These are phyloP conservation scores for Sepiola atlantica DNA, from an alignment of 2,888 invertebrate genomes.

Conservation along the genomic window DNA sequence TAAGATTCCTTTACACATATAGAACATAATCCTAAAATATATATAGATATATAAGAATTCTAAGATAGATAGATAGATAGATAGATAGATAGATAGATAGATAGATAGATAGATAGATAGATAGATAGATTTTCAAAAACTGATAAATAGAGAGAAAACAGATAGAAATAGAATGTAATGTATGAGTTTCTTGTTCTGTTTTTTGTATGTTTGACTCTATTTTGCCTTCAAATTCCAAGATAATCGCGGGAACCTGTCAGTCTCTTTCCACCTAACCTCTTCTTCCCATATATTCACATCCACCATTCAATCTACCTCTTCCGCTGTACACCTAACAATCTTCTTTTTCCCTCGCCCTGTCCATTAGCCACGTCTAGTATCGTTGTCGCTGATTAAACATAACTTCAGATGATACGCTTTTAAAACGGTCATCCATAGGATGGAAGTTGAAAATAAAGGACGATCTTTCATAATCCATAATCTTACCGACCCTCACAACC, in stretches of 20 bases:
- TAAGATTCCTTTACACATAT: too few species aligned
- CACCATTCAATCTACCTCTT: neutral
- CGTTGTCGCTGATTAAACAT: neutral
- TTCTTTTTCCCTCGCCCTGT: neutral
- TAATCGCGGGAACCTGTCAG: neutral
- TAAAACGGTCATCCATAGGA: neutral
- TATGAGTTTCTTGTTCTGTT: neutral
- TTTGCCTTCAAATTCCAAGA: neutral
- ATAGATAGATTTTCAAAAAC: too few species aligned
- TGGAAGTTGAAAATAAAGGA: neutral
- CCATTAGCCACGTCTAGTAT: neutral
- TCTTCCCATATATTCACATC: too few species aligned
- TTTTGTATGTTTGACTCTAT: neutral
- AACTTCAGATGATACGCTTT: neutral
- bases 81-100: too few species aligned
- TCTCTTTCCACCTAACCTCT: neutral
- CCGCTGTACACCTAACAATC: neutral
- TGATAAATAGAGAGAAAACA: too few species aligned
- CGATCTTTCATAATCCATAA: neutral
- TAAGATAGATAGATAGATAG: too few species aligned
- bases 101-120: too few species aligned
- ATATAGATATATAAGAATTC: too few species aligned
- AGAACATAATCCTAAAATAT: too few species aligned
- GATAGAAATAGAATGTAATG: too few species aligned
- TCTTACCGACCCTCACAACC: neutral